Base-by-base conservation (phyloP, 2,113 vertebrate species). In the Neodon shergylaensis region DNA sequence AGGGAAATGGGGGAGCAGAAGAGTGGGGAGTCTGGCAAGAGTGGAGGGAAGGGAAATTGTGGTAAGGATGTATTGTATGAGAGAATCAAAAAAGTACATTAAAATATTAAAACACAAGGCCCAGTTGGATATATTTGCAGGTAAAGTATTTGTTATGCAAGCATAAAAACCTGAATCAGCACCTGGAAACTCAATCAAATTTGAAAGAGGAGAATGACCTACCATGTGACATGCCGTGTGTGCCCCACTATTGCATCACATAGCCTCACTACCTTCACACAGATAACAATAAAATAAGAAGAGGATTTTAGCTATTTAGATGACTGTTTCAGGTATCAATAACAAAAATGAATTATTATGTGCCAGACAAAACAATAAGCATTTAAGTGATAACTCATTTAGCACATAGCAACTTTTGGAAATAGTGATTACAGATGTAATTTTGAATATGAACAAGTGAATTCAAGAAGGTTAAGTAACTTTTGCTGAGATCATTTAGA, bases 401-500 rank as follows among this genome's bases (percentile, higher is more conserved):
- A 65, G 88, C 31, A 76, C 3, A 33, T 8, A 87, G 42, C 1
- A 19, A 76, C 19, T 5, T 63, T 94, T 74, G 63, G 63, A 76
- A 93, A 77, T 7, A 39, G 7, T 13, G 4, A 42, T 52, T n/a
- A 54, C 8, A 39, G 14, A 70, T 72, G 89, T 26, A 19, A 77
- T 52, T 82, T 70, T 42, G 28, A 1, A 90, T 68, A 65, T 7
- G 49, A 89, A 49, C 13, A 76, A 63, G 3, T 24, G 26, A 92
- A 9, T 6, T 17, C 10, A 33, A 6, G 58, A 16, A 14, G 14
- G 31, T 54, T 33, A 58, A 47, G 6, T 52, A 79, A 72, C 65
- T 65, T 49, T 47, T 5, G 0, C 0, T 22, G 63, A 1, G 2
- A 70, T 26, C 2, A 85, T 3, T 0, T 26, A 26, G 24, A 0